phyloP scores from a whole-genome alignment of 2,113 vertebrate genomes.

The Corydoras sp. region DNA sequence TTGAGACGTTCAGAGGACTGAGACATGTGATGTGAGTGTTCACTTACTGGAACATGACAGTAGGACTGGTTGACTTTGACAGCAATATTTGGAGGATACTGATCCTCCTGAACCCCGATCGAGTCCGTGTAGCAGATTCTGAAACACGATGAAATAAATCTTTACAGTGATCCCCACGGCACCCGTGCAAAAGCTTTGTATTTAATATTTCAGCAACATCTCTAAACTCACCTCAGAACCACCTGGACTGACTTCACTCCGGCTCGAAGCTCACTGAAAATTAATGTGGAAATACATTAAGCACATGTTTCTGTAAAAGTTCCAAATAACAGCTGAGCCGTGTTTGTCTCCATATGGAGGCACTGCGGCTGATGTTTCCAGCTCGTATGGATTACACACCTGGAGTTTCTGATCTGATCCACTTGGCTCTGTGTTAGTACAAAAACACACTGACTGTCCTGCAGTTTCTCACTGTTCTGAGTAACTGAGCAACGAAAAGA shows the following conservation, averaged over 20 bases:
- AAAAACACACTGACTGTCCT: conserved; percentile 93
- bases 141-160: too few species aligned
- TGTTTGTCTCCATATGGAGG: too few species aligned
- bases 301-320: too few species aligned
- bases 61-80: conserved; percentile 98
- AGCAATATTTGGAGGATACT: conserved; percentile 95
- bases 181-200: too few species aligned
- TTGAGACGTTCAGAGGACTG: too few species aligned
- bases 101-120: conserved; percentile 90
- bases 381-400: conserved; percentile 64
- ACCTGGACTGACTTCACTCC: too few species aligned
- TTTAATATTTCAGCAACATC: conserved; percentile 60
- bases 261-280: not conserved
- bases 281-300: too few species aligned
- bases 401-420: conserved; percentile 91
- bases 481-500: too few species aligned
- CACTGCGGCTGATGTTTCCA: too few species aligned
- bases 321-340: too few species aligned
- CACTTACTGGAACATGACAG: conserved; percentile 91
- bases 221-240: too few species aligned
- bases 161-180: too few species aligned
- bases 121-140: conserved; percentile 98
- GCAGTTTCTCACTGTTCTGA: conserved; percentile 92
- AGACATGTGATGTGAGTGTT: not conserved
- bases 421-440: conserved; percentile 86